These are phyloP conservation scores for Leptinotarsa lineolata DNA, from an alignment of 1,140 invertebrate species.

Conservation along the genomic window DNA sequence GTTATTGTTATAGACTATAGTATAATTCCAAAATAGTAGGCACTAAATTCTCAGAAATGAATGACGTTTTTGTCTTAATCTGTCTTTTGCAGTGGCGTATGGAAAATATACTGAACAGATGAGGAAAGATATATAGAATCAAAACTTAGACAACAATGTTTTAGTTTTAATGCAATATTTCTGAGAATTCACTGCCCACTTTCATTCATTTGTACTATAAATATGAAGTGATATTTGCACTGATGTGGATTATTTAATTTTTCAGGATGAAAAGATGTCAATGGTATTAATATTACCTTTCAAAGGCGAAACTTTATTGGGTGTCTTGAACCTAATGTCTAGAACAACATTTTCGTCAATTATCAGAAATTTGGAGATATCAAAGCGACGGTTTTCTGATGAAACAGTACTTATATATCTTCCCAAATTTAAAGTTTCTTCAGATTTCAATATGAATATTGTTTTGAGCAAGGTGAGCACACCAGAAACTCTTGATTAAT, in stretches of 20 bases:
- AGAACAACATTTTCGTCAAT: conserved; percentile 62
- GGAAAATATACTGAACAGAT: too few relatives aligned
- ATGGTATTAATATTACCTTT: conserved; percentile 72
- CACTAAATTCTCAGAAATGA: too few relatives aligned
- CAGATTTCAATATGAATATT: conserved; percentile 64
- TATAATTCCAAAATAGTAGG: too few relatives aligned
- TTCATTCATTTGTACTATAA: not conserved
- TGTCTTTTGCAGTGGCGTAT: too few relatives aligned
- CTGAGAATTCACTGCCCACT: not conserved
- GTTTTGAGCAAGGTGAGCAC: conserved; percentile 61
- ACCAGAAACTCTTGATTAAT: too few relatives aligned
- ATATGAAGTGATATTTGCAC: too few relatives aligned
- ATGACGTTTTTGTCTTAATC: too few relatives aligned
- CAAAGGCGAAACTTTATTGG: conserved; percentile 54
- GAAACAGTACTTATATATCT: conserved; percentile 69
- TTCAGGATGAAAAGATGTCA: conserved; percentile 64
- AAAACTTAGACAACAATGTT: too few relatives aligned
- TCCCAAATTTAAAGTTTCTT: conserved; percentile 73
- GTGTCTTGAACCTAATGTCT: conserved; percentile 61
- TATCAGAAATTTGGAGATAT: conserved; percentile 59
- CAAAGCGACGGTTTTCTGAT: conserved; percentile 57
- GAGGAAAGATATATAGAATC: too few relatives aligned
- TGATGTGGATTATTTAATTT: conserved; percentile 34
- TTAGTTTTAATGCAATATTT: too few relatives aligned
- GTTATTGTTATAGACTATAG: conserved; percentile 8